Percentiles rank a stretch among this genome's conserved stretches.
Evolutionary conservation across 2,888 invertebrate species (phyloP).

Genomic region (Beris morrisii): DNA sequence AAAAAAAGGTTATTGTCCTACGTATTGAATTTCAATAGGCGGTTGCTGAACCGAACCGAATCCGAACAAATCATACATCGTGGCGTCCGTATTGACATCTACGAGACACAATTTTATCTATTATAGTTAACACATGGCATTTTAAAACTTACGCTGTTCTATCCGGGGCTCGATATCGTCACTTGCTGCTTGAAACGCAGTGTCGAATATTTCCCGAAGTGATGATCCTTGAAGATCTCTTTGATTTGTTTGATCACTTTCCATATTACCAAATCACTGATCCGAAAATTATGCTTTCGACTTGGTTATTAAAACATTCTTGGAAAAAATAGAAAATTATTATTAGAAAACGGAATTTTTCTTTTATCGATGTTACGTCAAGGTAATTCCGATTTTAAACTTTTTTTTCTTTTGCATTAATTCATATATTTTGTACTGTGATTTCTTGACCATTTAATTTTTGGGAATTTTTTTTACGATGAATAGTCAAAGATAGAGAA

Average conservation of each 20-base stretch:
- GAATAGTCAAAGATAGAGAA: too few relatives aligned
- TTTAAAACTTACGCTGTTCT: constrained; percentile 8
- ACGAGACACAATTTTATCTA: not conserved
- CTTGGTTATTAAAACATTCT: too few relatives aligned
- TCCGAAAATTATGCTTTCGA: too few relatives aligned
- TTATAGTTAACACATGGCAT: not conserved
- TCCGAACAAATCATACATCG: constrained; percentile 34
- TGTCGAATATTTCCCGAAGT: constrained; percentile 42
- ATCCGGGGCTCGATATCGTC: constrained; percentile 34
- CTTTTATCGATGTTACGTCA: too few relatives aligned
- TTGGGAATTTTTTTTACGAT: too few relatives aligned
- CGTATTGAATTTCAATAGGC: constrained; percentile 38
- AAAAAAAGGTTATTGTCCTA: constrained; percentile 20
- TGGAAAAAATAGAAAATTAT: too few relatives aligned
- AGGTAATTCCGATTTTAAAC: too few relatives aligned
- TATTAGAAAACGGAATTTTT: too few relatives aligned
- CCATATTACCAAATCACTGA: constrained; percentile 42
- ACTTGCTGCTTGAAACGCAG: constrained; percentile 43
- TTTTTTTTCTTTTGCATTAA: too few relatives aligned
- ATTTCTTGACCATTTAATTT: too few relatives aligned
- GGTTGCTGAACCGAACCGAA: constrained; percentile 25
- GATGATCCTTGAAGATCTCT: constrained; percentile 46
- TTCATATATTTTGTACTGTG: too few relatives aligned
- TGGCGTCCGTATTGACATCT: constrained; percentile 29
- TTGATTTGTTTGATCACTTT: constrained; percentile 49